Evolutionary conservation across 2,113 vertebrate species (phyloP).

Genomic region (Condylura cristata): DNA sequence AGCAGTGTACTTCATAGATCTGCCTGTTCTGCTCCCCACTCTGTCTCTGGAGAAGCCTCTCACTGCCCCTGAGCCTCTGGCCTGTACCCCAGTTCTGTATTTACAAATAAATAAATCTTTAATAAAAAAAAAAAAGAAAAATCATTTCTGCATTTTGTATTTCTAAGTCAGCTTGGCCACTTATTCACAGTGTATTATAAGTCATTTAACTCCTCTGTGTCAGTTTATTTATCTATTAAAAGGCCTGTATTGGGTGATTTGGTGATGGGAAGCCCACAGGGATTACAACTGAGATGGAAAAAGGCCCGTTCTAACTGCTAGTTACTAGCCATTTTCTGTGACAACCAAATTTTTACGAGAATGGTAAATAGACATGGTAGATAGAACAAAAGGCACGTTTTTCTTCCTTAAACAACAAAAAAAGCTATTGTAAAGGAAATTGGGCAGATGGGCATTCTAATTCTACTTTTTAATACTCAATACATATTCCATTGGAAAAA

Average conservation of each 20-base stretch:
- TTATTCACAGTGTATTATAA: background rate
- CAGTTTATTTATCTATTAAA: background rate
- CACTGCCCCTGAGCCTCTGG: no score
- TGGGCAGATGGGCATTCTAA: background rate
- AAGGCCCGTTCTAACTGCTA: no score
- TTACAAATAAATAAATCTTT: no score
- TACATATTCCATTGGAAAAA: background rate
- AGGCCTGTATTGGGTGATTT: no score
- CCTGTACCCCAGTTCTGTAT: no score
- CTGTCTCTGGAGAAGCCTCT: no score
- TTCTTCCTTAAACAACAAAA: background rate
- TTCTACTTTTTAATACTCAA: conserved; percentile 38
- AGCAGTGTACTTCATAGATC: no score
- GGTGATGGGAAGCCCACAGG: no score
- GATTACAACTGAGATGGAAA: no score
- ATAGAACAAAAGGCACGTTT: background rate
- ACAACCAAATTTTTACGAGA: background rate
- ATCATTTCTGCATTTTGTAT: background rate
- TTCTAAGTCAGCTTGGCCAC: background rate
- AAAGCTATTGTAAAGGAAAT: conserved; percentile 33
- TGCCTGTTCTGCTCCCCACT: no score
- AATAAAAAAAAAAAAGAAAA: background rate
- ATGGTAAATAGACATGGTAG: background rate
- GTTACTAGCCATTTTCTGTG: background rate
- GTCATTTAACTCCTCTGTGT: background rate